Conservation (phyloP, 2,888 invertebrate genomes). For the Caradrina kadenii region DNA sequence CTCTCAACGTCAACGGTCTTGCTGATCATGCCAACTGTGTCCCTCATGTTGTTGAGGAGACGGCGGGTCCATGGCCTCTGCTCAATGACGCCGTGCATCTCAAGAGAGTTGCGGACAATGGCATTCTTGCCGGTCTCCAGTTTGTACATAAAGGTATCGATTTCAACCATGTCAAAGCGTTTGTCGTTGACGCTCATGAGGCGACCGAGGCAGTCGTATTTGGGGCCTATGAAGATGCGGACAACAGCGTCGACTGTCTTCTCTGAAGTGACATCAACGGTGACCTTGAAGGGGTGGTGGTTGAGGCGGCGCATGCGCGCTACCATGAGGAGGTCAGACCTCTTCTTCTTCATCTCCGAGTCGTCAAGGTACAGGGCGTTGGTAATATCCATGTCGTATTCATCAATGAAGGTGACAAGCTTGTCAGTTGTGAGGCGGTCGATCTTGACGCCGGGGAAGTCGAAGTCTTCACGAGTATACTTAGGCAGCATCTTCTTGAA, state of each 20-base stretch:
- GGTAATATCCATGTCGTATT: conserved; percentile 92
- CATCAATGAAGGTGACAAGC: conserved; percentile 93
- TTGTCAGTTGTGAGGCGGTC: conserved; percentile 92
- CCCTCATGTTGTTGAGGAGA: conserved; percentile 71
- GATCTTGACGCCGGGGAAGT: conserved; percentile 92
- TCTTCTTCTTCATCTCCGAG: conserved; percentile 86
- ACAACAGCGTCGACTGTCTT: conserved; percentile 91
- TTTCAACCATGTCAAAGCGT: conserved; percentile 85
- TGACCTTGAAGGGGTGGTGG: conserved; percentile 92
- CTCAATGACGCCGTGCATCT: conserved; percentile 91
- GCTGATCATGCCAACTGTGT: conserved; percentile 84
- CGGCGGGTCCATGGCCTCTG: conserved; percentile 89
- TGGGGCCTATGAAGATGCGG: conserved; percentile 93
- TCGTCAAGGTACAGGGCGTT: conserved; percentile 90
- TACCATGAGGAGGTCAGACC: conserved; percentile 84
- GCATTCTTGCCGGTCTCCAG: conserved; percentile 92
- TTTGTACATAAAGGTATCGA: conserved; percentile 90
- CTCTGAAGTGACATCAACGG: conserved; percentile 90
- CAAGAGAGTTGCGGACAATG: conserved; percentile 92
- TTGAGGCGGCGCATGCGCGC: conserved; percentile 92
- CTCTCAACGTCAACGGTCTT: conserved; percentile 88
- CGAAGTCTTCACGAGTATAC: conserved; percentile 91
- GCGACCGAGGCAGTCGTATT: conserved; percentile 92
- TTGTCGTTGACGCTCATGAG: conserved; percentile 87
- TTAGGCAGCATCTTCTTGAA: conserved; percentile 91